Percentiles rank a stretch among this genome's conserved stretches.
These are phyloP conservation scores for Tetranychus truncatus DNA, from an alignment of 2,888 invertebrate genomes.

Conservation along the genomic window DNA sequence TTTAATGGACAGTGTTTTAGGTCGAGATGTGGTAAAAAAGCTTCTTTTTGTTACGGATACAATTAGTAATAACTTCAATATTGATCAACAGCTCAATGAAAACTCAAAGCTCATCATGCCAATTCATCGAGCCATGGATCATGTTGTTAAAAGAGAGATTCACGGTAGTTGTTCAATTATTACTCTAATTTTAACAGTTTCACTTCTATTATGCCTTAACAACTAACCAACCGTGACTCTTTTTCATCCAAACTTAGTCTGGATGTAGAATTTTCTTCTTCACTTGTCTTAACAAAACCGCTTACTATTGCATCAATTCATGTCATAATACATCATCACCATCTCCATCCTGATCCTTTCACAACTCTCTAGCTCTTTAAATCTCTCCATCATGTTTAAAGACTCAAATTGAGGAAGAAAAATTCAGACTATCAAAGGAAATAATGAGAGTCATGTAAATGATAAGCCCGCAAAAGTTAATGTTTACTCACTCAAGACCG, in stretches of 20 bases:
- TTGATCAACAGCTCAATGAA: constrained; percentile 17
- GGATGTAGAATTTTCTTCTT: background rate
- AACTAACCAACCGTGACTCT: background rate
- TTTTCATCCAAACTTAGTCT: background rate
- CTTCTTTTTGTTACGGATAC: constrained; percentile 50
- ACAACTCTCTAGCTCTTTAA: too few species aligned
- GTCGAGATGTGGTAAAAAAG: constrained; percentile 66
- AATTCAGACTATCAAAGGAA: background rate
- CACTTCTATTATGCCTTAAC: background rate
- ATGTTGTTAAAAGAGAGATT: constrained; percentile 19
- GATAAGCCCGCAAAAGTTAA: background rate
- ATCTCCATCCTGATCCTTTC: too few species aligned
- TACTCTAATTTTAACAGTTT: background rate
- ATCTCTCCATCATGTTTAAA: too few species aligned
- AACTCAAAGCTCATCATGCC: constrained; percentile 18
- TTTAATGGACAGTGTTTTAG: constrained; percentile 66
- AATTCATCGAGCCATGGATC: constrained; percentile 18
- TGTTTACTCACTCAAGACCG: background rate
- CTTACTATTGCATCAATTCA: background rate
- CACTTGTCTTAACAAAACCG: background rate
- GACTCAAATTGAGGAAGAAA: too few species aligned
- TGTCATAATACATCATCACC: too few species aligned
- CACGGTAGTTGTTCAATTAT: constrained; percentile 16
- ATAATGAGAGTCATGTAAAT: background rate
- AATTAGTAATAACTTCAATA: constrained; percentile 22